A percentile compares a stretch with the other conserved stretches of the same genome.
Conservation (phyloP, 2,888 invertebrate species). For the Muscina levida region DNA sequence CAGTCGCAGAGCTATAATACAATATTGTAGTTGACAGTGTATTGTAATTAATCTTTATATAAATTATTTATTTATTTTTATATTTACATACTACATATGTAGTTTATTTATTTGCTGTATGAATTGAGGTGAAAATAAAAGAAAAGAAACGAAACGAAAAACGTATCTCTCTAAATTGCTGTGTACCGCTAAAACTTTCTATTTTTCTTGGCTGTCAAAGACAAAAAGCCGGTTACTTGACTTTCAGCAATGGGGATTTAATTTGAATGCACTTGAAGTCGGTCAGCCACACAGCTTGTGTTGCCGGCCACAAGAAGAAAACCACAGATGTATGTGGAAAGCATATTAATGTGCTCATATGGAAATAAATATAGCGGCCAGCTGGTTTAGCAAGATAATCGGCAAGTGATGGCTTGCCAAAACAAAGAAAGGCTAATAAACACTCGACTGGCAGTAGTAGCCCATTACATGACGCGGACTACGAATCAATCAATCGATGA, state of each 20-base stretch:
- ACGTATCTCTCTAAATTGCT: too few relatives aligned
- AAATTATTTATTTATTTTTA: conserved; percentile 51
- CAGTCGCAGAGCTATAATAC: too few relatives aligned
- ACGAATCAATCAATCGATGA: not conserved
- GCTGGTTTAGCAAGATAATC: conserved; percentile 20
- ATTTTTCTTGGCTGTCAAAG: conserved; percentile 1
- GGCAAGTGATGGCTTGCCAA: not conserved
- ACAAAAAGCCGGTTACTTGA: conserved; percentile 14
- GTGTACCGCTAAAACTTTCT: too few relatives aligned
- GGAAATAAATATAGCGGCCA: not conserved
- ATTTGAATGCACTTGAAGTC: conserved; percentile 46
- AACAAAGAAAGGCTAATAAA: conserved; percentile 3
- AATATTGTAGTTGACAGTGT: too few relatives aligned
- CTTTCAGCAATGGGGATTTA: conserved; percentile 18
- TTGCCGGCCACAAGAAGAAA: too few relatives aligned
- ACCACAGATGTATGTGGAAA: not conserved
- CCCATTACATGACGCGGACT: too few relatives aligned
- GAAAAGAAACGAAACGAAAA: conserved; percentile 1
- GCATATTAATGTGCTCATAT: conserved; percentile 26
- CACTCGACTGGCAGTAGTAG: too few relatives aligned
- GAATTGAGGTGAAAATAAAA: conserved; percentile 34
- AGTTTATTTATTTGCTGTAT: conserved; percentile 28
- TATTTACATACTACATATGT: conserved; percentile 29
- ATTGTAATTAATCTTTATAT: too few relatives aligned
- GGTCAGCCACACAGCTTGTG: not conserved